phyloP scores from a whole-genome alignment of 2,888 invertebrate species.

The Choreutis nemorana region DNA sequence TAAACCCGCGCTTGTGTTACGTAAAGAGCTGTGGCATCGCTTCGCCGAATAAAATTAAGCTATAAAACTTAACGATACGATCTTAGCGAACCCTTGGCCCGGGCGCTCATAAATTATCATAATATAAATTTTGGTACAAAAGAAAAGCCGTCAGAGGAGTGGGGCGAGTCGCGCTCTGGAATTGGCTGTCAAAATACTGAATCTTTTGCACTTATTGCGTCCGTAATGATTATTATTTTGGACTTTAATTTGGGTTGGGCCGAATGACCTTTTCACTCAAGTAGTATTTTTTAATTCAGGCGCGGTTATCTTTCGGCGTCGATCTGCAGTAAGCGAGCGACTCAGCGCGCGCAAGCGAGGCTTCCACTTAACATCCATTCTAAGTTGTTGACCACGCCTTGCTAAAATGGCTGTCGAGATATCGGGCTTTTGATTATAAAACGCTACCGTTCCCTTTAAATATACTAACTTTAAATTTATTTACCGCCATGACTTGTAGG shows the following conservation, averaged over 20 bases:
- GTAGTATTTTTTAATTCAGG: slow-evolving; percentile 36
- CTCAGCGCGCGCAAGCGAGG: too few relatives aligned
- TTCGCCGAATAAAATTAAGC: slow-evolving; percentile 38
- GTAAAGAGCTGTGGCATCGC: slow-evolving; percentile 12
- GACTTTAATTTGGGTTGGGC: slow-evolving; percentile 46
- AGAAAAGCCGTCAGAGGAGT: slow-evolving; percentile 24
- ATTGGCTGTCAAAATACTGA: slow-evolving; percentile 43
- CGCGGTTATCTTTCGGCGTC: slow-evolving; percentile 48
- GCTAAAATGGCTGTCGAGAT: too few relatives aligned
- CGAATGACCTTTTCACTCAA: slow-evolving; percentile 59
- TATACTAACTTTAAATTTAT: too few relatives aligned
- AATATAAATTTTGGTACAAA: slow-evolving; percentile 26
- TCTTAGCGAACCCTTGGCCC: slow-evolving; percentile 20
- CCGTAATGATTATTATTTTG: slow-evolving; percentile 48
- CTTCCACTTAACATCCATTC: slow-evolving; percentile 53
- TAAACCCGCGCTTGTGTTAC: slow-evolving; percentile 15
- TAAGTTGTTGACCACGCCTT: slow-evolving; percentile 53
- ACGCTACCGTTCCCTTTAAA: too few relatives aligned
- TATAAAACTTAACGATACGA: slow-evolving; percentile 44
- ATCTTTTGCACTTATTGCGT: slow-evolving; percentile 32
- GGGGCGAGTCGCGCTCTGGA: slow-evolving; percentile 21
- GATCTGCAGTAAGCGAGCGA: slow-evolving; percentile 38
- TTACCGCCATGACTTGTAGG: too few relatives aligned
- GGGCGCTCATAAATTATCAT: slow-evolving; percentile 32
- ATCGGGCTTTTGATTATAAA: too few relatives aligned